phyloP scores from a whole-genome alignment of 2,113 vertebrate species.

The Hemiscyllium ocellatum region DNA sequence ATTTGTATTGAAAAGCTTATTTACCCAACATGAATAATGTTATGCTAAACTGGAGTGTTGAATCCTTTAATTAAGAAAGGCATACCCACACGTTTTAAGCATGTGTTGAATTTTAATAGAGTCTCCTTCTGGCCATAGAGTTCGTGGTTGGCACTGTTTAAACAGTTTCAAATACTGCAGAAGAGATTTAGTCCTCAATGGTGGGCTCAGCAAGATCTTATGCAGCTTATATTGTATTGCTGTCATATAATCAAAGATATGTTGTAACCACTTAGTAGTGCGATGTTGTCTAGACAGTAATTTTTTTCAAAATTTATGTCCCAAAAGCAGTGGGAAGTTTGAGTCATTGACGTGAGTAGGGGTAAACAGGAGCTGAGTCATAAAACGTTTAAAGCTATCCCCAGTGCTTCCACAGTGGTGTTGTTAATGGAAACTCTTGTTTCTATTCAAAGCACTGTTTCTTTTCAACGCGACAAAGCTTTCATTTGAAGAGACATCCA shows the following conservation, averaged over 20 bases:
- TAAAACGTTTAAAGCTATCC: neutral
- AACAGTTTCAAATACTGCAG: neutral
- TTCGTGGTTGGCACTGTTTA: neutral
- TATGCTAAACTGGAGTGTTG: neutral
- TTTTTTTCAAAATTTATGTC: neutral
- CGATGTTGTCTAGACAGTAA: neutral
- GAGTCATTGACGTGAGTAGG: conserved; percentile 6
- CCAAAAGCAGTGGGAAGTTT: neutral
- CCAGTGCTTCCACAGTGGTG: conserved; percentile 1
- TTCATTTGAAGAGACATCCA: conserved; percentile 9
- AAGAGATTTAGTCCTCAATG: neutral
- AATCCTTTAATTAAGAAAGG: neutral
- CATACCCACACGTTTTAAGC: neutral
- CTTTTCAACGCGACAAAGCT: conserved; percentile 24
- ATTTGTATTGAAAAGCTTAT: neutral
- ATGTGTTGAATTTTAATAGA: neutral
- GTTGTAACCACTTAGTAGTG: neutral
- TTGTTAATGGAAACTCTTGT: conserved; percentile 5
- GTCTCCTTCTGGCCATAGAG: neutral
- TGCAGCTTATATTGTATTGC: neutral
- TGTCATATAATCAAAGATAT: neutral
- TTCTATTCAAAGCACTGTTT: conserved; percentile 14
- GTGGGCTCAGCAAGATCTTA: neutral
- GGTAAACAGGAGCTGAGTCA: conserved; percentile 5
- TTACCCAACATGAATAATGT: neutral